phyloP scores from a whole-genome alignment of 2,113 vertebrate species.

The Balaenoptera acutorostrata region DNA sequence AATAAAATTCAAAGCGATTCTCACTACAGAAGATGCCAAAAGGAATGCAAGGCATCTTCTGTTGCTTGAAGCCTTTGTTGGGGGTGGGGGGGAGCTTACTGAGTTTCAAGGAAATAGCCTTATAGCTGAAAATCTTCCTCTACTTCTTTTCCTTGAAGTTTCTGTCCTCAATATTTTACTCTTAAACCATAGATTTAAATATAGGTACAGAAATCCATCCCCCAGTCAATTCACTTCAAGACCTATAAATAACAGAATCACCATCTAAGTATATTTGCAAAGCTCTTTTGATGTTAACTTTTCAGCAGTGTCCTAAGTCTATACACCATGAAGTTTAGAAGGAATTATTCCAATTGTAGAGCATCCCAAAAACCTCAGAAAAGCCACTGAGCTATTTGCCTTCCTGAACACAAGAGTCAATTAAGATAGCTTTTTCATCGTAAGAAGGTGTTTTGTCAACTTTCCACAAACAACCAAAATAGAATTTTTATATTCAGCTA shows the following conservation, averaged over 20 bases:
- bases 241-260: conserved; percentile 34
- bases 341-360: conserved; percentile 5
- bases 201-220: not conserved
- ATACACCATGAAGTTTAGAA: not conserved
- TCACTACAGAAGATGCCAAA: not conserved
- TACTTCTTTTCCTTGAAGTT: not conserved
- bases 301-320: not conserved
- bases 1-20: conserved; percentile 22
- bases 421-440: not conserved
- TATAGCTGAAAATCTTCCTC: not conserved
- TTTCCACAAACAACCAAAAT: not conserved
- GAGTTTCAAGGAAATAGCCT: not conserved
- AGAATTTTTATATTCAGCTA: not conserved
- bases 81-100: not conserved
- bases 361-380: not conserved
- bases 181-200: conserved; percentile 10
- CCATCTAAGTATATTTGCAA: not conserved
- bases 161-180: not conserved
- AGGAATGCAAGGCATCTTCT: not conserved
- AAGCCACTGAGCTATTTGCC: not conserved
- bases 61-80: not conserved
- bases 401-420: not conserved
- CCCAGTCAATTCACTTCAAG: conserved; percentile 7
- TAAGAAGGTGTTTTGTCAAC: not conserved
- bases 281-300: conserved; percentile 35